phyloP scores from a whole-genome alignment of 2,888 invertebrate species.

The Lottia gigantea region DNA sequence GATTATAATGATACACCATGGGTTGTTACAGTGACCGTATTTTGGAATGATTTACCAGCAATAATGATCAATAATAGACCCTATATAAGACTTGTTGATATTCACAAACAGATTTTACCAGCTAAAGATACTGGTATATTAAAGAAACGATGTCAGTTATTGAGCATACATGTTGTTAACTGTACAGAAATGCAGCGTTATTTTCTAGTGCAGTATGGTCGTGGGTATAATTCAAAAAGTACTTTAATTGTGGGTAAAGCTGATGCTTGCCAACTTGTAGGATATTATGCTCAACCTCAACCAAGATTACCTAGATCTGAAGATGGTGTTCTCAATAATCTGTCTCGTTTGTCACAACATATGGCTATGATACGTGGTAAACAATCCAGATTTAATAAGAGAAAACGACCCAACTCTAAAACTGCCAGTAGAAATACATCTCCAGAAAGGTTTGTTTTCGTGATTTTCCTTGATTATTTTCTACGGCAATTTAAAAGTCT shows the following conservation, averaged over 20 bases:
- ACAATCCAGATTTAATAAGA: constrained; percentile 16
- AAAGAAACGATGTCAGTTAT: constrained; percentile 65
- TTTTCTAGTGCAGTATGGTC: constrained; percentile 66
- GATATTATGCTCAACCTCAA: constrained; percentile 65
- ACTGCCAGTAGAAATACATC: constrained; percentile 10
- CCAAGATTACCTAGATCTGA: constrained; percentile 38
- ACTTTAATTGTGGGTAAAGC: constrained; percentile 64
- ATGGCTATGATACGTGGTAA: constrained; percentile 3
- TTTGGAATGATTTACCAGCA: constrained; percentile 67
- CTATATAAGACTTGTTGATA: constrained; percentile 65
- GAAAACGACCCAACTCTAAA: constrained; percentile 14
- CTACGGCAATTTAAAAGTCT: too few relatives aligned
- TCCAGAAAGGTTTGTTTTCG: background rate
- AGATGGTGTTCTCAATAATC: constrained; percentile 18
- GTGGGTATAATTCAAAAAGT: constrained; percentile 66
- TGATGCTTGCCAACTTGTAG: constrained; percentile 61
- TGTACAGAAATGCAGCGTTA: constrained; percentile 68
- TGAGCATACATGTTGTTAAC: constrained; percentile 61
- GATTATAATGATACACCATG: constrained; percentile 52
- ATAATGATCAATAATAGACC: constrained; percentile 62
- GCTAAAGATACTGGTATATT: constrained; percentile 68
- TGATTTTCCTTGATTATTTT: background rate
- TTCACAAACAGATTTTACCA: constrained; percentile 67
- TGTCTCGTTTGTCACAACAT: constrained; percentile 12
- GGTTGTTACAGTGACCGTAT: constrained; percentile 66